Percentiles rank a stretch among this genome's conserved stretches.
Evolutionary conservation across 2,888 invertebrate genomes (phyloP).

Genomic region (Melanostoma scalare): DNA sequence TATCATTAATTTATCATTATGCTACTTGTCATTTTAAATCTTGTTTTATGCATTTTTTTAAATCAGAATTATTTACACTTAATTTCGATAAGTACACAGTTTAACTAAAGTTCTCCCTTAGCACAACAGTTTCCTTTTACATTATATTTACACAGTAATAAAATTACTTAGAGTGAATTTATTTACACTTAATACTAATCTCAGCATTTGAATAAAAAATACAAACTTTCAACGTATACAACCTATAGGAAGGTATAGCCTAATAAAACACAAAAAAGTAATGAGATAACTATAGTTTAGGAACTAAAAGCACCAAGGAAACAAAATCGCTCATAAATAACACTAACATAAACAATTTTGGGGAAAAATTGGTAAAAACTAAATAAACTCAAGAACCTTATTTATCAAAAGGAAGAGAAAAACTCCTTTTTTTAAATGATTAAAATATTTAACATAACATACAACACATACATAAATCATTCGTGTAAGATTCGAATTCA

Average conservation of each 20-base stretch:
- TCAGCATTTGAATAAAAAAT: slow-evolving; percentile 37
- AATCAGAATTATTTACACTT: slow-evolving; percentile 51
- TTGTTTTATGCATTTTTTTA: slow-evolving; percentile 21
- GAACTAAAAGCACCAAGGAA: slow-evolving; percentile 71
- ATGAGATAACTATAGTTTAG: slow-evolving; percentile 40
- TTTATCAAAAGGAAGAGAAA: too few relatives aligned
- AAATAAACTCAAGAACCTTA: slow-evolving; percentile 2
- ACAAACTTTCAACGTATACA: slow-evolving; percentile 43
- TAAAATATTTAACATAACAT: slow-evolving; percentile 22
- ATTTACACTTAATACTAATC: slow-evolving; percentile 30
- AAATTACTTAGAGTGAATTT: slow-evolving; percentile 21
- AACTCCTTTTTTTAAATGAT: background rate
- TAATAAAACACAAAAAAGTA: slow-evolving; percentile 21
- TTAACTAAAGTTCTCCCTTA: background rate
- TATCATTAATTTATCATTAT: slow-evolving; percentile 69
- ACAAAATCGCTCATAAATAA: slow-evolving; percentile 28
- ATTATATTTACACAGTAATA: slow-evolving; percentile 47
- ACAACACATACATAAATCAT: slow-evolving; percentile 38
- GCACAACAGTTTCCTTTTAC: slow-evolving; percentile 7
- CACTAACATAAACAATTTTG: slow-evolving; percentile 24
- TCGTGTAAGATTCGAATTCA: slow-evolving; percentile 19
- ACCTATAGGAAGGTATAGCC: slow-evolving; percentile 20
- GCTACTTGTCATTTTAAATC: slow-evolving; percentile 50
- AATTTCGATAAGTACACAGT: slow-evolving; percentile 23
- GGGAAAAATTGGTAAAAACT: background rate